A percentile compares a stretch with the other conserved stretches of the same genome.
These are phyloP conservation scores for Dione juno DNA, from an alignment of 2,888 invertebrate species.

Conservation along the genomic window DNA sequence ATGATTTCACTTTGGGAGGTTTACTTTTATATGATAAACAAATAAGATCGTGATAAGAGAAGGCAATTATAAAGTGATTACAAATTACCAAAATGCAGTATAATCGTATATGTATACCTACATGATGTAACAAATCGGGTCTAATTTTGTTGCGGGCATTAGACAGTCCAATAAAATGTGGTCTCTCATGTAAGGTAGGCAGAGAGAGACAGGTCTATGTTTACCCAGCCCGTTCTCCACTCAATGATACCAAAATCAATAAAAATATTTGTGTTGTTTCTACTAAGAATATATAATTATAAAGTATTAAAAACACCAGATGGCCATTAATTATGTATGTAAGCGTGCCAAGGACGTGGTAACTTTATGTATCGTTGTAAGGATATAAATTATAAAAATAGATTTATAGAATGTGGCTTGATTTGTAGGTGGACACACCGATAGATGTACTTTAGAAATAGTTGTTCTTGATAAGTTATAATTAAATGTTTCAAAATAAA, in stretches of 20 bases:
- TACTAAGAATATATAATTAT: not conserved
- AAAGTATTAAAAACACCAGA: constrained; percentile 4
- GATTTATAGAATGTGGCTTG: not conserved
- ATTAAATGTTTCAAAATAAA: too few relatives aligned
- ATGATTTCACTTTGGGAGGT: too few relatives aligned
- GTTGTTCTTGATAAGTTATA: too few relatives aligned
- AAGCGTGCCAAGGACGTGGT: not conserved
- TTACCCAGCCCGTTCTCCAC: not conserved
- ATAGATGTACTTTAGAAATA: too few relatives aligned
- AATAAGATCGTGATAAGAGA: too few relatives aligned
- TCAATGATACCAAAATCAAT: not conserved
- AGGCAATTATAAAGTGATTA: too few relatives aligned
- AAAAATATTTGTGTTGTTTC: not conserved
- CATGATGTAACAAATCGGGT: too few relatives aligned
- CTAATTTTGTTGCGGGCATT: too few relatives aligned
- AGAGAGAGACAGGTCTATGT: not conserved
- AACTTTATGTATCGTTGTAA: not conserved
- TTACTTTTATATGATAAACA: too few relatives aligned
- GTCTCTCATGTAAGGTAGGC: not conserved
- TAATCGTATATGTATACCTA: too few relatives aligned
- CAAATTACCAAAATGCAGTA: too few relatives aligned
- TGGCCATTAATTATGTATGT: not conserved
- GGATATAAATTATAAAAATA: not conserved
- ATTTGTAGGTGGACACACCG: not conserved
- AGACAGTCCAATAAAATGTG: not conserved